A percentile compares a stretch with the other conserved stretches of the same genome.
These are phyloP conservation scores for Echinometra lucunter DNA, from an alignment of 53 echinoderm and acorn worm species.

Conservation along the genomic window DNA sequence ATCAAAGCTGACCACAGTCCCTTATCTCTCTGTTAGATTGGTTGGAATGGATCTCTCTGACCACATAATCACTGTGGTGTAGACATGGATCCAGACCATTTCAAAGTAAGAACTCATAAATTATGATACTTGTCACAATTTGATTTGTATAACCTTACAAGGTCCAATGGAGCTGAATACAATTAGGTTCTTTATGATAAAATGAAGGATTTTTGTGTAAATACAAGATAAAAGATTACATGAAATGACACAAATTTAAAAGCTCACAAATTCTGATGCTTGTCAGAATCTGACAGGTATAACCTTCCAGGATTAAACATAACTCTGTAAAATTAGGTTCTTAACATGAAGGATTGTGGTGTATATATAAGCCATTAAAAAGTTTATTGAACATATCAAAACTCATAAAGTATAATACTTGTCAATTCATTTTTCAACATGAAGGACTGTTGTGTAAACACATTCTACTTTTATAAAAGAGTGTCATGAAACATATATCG, in stretches of 20 bases:
- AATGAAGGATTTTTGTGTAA: not conserved
- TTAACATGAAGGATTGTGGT: not conserved
- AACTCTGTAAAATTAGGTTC: not conserved
- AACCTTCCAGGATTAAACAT: not conserved
- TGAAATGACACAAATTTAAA: no score
- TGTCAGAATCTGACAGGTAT: not conserved
- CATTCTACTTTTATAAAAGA: no score
- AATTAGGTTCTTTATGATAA: not conserved
- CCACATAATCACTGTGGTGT: not conserved
- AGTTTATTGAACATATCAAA: not conserved
- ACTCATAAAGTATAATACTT: no score
- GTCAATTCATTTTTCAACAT: no score
- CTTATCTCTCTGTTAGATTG: not conserved
- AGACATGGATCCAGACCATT: constrained; percentile 24
- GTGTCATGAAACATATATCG: no score
- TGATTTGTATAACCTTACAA: not conserved
- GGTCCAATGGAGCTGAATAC: not conserved
- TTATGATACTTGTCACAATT: not conserved
- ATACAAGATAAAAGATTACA: not conserved
- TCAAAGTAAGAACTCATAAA: not conserved
- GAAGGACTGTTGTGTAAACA: no score
- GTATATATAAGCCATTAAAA: not conserved
- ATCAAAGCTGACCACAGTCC: not conserved
- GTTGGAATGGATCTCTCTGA: not conserved
- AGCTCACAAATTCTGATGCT: not conserved